These are phyloP conservation scores for Cyrtonyx montezumae DNA, from an alignment of 2,113 vertebrate species.

Conservation along the genomic window DNA sequence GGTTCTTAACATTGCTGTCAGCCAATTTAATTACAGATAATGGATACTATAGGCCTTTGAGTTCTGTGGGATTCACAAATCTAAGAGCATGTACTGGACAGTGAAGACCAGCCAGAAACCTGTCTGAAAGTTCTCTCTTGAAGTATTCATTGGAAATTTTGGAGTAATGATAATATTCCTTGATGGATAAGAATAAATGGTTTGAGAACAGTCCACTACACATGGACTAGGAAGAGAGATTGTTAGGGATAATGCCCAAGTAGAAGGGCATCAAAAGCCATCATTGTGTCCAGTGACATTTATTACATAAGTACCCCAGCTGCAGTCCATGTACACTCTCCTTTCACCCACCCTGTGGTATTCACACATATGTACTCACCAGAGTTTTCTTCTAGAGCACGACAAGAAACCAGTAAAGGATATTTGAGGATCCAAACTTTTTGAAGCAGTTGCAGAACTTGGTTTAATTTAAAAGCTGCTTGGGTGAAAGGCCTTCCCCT, in stretches of 20 bases:
- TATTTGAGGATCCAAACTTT: conserved; percentile 6
- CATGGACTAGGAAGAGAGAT: neutral
- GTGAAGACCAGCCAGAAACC: neutral
- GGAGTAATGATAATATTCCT: neutral
- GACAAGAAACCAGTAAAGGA: conserved; percentile 19
- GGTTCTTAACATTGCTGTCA: neutral
- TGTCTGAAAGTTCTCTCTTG: neutral
- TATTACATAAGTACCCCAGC: neutral
- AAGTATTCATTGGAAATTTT: neutral
- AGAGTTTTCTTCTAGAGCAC: conserved; percentile 24
- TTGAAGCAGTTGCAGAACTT: conserved; percentile 8
- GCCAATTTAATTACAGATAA: neutral
- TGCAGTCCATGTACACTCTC: neutral
- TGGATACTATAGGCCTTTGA: neutral
- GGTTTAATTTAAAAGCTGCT: conserved; percentile 34
- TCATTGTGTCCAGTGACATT: neutral
- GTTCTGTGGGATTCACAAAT: neutral
- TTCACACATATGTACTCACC: conserved; percentile 15
- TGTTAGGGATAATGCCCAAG: neutral
- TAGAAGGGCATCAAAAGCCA: neutral
- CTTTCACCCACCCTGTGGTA: neutral
- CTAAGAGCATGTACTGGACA: neutral
- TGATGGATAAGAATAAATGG: neutral
- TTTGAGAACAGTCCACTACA: neutral
- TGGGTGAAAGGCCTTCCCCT: conserved; percentile 1